Base-by-base conservation (phyloP, 1,140 invertebrate species). In the Bombus polaris region DNA sequence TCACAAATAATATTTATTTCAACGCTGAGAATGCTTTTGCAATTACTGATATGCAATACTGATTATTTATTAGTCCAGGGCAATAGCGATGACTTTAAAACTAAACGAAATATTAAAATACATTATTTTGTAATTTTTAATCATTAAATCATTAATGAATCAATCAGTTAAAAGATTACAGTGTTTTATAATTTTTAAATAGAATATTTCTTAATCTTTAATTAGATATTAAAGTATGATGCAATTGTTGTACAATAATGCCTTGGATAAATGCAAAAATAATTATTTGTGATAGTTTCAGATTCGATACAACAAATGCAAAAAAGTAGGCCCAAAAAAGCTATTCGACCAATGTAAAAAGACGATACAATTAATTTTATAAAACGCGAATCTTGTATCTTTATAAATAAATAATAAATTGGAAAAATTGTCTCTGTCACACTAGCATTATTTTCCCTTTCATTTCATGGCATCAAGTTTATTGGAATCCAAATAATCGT, bases 381-480 rank as follows among this genome's bases (percentile, higher is more conserved):
- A 35, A 65, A 28, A 42, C 13, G 39, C 28, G 12, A n/a, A 6
- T 42, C 10, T 42, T 71, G 2, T 15, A 8, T 71, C 32, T 2
- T 66, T n/a, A 5, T 44, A 47, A 65, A 39, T 22, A 57, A 59
- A n/a, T 59, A 37, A 15, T 47, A n/a, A 47, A 66, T 22, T 39
- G 32, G 12, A 65, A 53, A n/a, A 37, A 79, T 81, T 78, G 59
- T 74, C 62, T 80, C 44, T 37, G 71, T 74, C 44, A 57, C 57
- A 39, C 44, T 62, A 37, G 59, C 44, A 35, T 75, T 66, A 57
- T n/a, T 47, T 66, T 66, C n/a, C 28, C 44, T 66, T 85, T 35
- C 28, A n/a, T 88, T 93, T 94, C 91, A 92, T 93, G 91, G 92
- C 94, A 94, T 93, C 93, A 93, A 94, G 93, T 94, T 94, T 94